Percentiles rank a stretch among this genome's conserved stretches.
These are phyloP conservation scores for Drosophila lutescens DNA, from an alignment of 2,888 invertebrate genomes.

Conservation along the genomic window DNA sequence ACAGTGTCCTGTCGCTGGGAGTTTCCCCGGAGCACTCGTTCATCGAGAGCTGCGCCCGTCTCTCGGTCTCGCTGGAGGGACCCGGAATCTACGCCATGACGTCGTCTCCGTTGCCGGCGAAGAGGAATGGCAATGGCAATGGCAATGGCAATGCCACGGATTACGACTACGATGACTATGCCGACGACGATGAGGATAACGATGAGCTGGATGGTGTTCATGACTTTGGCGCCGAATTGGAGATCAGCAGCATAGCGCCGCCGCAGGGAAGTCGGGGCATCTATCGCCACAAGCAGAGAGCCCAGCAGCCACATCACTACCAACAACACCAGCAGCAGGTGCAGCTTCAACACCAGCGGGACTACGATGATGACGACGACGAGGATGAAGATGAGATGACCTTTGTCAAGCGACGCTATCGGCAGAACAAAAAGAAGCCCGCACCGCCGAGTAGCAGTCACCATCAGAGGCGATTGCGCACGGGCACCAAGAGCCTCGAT, in stretches of 20 bases:
- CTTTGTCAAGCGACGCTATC: constrained; percentile 81
- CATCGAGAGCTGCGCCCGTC: constrained; percentile 93
- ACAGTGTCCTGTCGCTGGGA: constrained; percentile 88
- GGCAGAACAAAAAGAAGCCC: constrained; percentile 80
- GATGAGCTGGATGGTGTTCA: constrained; percentile 61
- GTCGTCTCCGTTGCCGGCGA: constrained; percentile 87
- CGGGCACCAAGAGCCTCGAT: constrained; percentile 77
- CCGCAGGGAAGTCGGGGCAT: constrained; percentile 50
- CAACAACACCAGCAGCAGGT: constrained; percentile 16
- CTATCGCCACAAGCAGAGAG: constrained; percentile 58
- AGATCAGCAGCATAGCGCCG: constrained; percentile 70
- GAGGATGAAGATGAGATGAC: constrained; percentile 77
- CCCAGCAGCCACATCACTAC: constrained; percentile 44
- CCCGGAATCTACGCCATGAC: constrained; percentile 89
- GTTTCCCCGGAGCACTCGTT: constrained; percentile 94
- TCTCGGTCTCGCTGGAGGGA: constrained; percentile 94
- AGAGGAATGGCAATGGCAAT: constrained; percentile 70
- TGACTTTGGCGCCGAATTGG: constrained; percentile 72
- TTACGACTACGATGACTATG: constrained; percentile 74
- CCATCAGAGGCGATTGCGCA: constrained; percentile 78
- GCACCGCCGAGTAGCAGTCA: constrained; percentile 60
- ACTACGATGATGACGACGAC: constrained; percentile 70
- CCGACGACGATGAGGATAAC: constrained; percentile 72
- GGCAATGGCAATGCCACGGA: constrained; percentile 73
- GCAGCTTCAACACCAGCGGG: constrained; percentile 50